phyloP scores from a whole-genome alignment of 2,888 invertebrate genomes.

The Eilema caniola region DNA sequence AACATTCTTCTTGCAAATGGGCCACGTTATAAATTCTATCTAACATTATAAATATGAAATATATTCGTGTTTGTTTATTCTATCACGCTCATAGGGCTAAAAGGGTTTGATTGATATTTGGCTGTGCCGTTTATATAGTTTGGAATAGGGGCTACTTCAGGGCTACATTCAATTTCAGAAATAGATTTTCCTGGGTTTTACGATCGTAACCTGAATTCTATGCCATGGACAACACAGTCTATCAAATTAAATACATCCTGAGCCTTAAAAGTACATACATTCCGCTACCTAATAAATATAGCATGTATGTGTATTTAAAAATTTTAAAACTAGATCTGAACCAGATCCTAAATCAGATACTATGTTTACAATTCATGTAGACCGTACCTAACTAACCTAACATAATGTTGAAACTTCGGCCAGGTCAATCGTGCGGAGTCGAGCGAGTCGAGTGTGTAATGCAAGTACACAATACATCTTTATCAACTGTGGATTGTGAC shows the following conservation, averaged over 20 bases:
- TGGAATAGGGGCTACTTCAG: too few species aligned
- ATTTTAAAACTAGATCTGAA: conserved; percentile 11
- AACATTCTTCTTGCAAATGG: too few species aligned
- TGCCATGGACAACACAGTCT: too few species aligned
- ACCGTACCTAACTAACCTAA: conserved; percentile 45
- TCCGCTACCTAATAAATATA: background rate
- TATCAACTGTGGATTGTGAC: conserved; percentile 48
- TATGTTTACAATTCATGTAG: conserved; percentile 38
- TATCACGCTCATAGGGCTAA: too few species aligned
- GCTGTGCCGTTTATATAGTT: too few species aligned
- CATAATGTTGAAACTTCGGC: conserved; percentile 65
- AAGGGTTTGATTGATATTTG: too few species aligned
- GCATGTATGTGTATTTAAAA: background rate
- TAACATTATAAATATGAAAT: too few species aligned
- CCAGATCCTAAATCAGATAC: background rate
- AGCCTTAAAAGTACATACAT: background rate
- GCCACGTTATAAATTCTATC: too few species aligned
- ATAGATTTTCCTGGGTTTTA: too few species aligned
- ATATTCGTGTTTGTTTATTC: too few species aligned
- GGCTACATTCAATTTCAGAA: too few species aligned
- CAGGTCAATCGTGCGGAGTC: conserved; percentile 73
- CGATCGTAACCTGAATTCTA: too few species aligned
- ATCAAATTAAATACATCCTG: background rate
- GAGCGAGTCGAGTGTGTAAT: conserved; percentile 46
- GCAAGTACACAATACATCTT: conserved; percentile 52